Evolutionary conservation across 1,140 invertebrate species (phyloP).

Genomic region (Ips nitidus): DNA sequence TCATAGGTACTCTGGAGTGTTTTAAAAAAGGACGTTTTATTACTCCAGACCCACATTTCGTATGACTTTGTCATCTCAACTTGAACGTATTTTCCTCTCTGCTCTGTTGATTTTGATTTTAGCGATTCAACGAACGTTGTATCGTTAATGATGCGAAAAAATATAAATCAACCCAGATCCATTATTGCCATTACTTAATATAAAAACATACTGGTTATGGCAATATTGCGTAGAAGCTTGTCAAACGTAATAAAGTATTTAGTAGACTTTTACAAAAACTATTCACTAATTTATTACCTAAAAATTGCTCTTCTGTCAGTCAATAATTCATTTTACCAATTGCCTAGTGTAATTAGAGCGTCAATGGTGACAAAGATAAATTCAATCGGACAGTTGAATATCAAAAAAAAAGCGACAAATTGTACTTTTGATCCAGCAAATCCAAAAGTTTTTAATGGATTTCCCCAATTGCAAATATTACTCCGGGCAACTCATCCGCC

Average conservation of each 20-base stretch:
- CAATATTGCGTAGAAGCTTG: neutral
- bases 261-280: neutral
- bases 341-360: neutral
- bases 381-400: too few species aligned
- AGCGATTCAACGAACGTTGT: neutral
- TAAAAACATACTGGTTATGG: neutral
- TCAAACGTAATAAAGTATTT: neutral
- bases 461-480: too few species aligned
- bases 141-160: slow-evolving; percentile 3
- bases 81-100: neutral
- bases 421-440: too few species aligned
- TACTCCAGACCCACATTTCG: neutral
- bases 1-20: slow-evolving; percentile 12
- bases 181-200: neutral
- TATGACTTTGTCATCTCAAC: slow-evolving; percentile 5
- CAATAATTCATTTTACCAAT: neutral
- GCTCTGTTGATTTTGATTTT: neutral
- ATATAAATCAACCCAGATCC: neutral
- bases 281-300: too few species aligned
- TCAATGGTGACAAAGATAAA: too few species aligned
- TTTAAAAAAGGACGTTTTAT: slow-evolving; percentile 18
- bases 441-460: too few species aligned
- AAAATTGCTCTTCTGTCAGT: neutral
- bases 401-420: too few species aligned
- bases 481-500: too few species aligned